These are phyloP conservation scores for Rhogogaster chlorosoma DNA, from an alignment of 2,888 invertebrate species.

Conservation along the genomic window DNA sequence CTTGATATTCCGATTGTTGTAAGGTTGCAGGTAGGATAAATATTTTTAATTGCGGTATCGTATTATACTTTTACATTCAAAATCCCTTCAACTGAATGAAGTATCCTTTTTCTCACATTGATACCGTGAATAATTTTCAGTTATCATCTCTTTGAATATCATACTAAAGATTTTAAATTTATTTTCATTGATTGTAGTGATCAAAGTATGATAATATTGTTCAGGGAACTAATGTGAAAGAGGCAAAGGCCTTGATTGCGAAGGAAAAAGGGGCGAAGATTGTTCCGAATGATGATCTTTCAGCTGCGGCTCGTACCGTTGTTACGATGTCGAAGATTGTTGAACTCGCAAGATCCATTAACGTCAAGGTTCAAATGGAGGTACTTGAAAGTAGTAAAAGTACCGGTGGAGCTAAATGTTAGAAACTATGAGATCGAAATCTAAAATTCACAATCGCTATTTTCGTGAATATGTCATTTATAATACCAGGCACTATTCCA, in stretches of 20 bases:
- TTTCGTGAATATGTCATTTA: neutral
- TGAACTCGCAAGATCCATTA: conserved; percentile 59
- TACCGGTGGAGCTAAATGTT: conserved; percentile 6
- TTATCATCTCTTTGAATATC: neutral
- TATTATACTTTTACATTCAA: neutral
- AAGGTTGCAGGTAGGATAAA: conserved; percentile 78
- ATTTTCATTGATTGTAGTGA: no score
- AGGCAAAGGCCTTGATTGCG: conserved; percentile 62
- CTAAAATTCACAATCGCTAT: neutral
- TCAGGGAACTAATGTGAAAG: conserved; percentile 85
- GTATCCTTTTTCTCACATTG: neutral
- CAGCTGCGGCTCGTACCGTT: conserved; percentile 61
- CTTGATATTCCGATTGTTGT: conserved; percentile 81
- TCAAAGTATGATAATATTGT: conserved; percentile 18
- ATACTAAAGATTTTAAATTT: no score
- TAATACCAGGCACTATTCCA: neutral
- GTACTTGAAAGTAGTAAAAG: conserved; percentile 53
- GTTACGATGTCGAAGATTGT: conserved; percentile 63
- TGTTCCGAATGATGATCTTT: conserved; percentile 64
- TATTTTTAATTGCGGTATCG: neutral
- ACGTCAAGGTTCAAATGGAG: conserved; percentile 62
- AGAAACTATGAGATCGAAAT: neutral
- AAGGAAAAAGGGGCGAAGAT: conserved; percentile 63
- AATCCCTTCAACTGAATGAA: neutral
- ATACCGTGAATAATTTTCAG: neutral